Evolutionary conservation across 2,797 vertebrate species (phyloP), one percentile per base, ranked within the genome.

Genomic region (Myripristis jacobus): DNA sequence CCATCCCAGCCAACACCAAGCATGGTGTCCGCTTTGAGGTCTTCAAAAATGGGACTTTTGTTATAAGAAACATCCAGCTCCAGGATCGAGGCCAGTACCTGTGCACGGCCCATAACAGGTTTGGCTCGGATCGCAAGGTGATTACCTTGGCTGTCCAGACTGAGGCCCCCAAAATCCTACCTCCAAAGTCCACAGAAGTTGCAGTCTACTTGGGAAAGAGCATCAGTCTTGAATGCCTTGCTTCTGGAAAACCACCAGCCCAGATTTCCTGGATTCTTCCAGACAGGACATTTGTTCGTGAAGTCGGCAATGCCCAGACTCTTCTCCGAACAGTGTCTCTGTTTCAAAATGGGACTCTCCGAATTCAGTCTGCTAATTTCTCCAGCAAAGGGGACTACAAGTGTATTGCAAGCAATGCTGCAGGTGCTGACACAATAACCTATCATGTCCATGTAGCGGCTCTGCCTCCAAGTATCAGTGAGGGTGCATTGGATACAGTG

Each of bases 181-280:
- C 69, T 1, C 86, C 91, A 11, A 84, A 68, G 55, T 82, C 84
- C 36, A 79, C 81, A 70, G 85, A 94, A 1, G 70, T 92, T 9
- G 83, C 92, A 11, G 86, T 91, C 8, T 94, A 94, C 75, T 36
- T 94, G 9, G 94, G 94, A 1, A 93, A 89, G 73, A 48, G 75
- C 48, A 51, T 92, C 16, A 82, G 57, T 38, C 86, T 95, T 34
- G 89, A 93, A 71, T 95, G 95, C 55, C 68, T 84, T 1, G 92
- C 94, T 6, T 82, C 78, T 16, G 95, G 94, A 34, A 94, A 93
- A 82, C 95, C 95, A 41, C 80, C 86, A 34, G 91, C 94, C 10
- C 92, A 94, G 48, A 90, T 94, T 58, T 94, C 94, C 38, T 95
- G 95, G 95, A 94, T 95, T 75, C 93, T 95, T 71, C 94, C 95